Base-by-base conservation (phyloP, 2,888 invertebrate species). In the Rotaria sp. region DNA sequence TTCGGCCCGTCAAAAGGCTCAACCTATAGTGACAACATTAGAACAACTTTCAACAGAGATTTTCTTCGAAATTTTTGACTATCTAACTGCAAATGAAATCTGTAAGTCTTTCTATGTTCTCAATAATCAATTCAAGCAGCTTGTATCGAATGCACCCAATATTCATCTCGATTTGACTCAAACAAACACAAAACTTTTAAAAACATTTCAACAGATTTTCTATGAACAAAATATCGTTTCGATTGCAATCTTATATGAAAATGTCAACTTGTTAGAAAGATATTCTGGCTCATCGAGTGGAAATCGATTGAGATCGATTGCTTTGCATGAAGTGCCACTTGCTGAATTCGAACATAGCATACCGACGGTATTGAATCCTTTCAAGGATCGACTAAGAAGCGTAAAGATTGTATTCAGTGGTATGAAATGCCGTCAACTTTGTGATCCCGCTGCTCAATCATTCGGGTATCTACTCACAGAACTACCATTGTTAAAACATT, bases 381-480 rank as follows among this genome's bases (percentile, higher is more conserved):
- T 75, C 74, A 75, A 75, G 35, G 0, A 38, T 38, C 74, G 38
- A 41, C 35, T 75, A 38, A 38, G 15, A 7, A 3, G 11, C 13
- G 2, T 74, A 18, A 35, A 74, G 13, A 74, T 74, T 38, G 38
- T 2, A 3, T 74, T 74, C 74, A 74, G 35, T 74, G 38, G 35
- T 38, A 74, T 38, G 74, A 18, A 15, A 15, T 74, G 11, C 30
- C 35, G 35, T 38, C 35, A 35, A 74, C 5, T 21, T 30, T 35
- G 74, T 74, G 74, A 18, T 11, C 74, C 5, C 13, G 74, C 74
- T 30, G 74, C 38, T 35, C 74, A 74, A 74, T 74, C 74, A 30
- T 74, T 74, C 30, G 74, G 18, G 21, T 74, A 74, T 74, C 38
- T 74, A 74, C 35, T 74, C 30, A 74, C 74, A 74, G 74, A 74